Evolutionary conservation across 2,888 invertebrate species (phyloP).

Genomic region (Morpho helenor): DNA sequence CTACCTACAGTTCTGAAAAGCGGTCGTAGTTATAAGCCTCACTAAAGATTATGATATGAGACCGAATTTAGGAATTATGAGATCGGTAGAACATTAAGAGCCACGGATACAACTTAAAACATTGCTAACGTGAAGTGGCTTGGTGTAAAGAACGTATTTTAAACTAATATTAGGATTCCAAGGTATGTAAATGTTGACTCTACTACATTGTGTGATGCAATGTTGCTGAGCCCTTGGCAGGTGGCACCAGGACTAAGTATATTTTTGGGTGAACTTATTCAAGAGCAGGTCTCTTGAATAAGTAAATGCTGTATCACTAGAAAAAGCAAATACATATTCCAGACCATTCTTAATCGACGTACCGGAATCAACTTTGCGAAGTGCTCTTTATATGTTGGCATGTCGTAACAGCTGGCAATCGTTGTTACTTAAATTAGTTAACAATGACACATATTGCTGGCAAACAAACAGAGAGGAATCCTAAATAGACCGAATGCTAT

Average conservation of each 20-base stretch:
- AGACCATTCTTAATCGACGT: constrained; percentile 37
- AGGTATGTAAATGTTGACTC: no score
- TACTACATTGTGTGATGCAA: no score
- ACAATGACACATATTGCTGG: constrained; percentile 79
- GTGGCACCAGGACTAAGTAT: not conserved
- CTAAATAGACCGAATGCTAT: constrained; percentile 75
- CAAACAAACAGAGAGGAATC: constrained; percentile 74
- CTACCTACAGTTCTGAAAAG: no score
- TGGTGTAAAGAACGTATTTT: no score
- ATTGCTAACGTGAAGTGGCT: no score
- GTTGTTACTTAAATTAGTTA: constrained; percentile 78
- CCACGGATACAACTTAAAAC: no score
- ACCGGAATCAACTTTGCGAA: constrained; percentile 44
- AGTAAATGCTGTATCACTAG: not conserved
- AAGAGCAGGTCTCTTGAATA: not conserved
- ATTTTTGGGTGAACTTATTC: no score
- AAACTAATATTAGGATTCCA: no score
- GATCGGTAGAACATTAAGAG: no score
- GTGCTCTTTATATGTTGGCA: constrained; percentile 38
- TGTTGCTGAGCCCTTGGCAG: not conserved
- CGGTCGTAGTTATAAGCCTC: no score
- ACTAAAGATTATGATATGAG: no score
- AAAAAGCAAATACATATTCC: not conserved
- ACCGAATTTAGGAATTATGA: no score
- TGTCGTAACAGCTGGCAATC: constrained; percentile 75